Evolutionary conservation across 2,888 invertebrate genomes (phyloP).

Genomic region (Tetranychus piercei): DNA sequence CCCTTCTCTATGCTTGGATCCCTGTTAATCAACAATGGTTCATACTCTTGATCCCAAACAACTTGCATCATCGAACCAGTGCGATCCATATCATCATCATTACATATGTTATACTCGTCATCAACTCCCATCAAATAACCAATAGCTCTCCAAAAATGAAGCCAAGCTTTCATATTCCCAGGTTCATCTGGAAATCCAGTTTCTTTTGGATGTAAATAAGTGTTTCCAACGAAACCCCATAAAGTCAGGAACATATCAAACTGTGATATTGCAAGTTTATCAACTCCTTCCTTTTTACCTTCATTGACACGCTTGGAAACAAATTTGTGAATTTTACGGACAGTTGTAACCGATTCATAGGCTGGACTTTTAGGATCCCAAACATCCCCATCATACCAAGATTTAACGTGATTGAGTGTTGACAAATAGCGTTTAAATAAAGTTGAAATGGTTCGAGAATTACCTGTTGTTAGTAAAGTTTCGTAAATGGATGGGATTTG

Average conservation of each 20-base stretch:
- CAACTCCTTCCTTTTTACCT: not conserved
- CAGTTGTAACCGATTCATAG: constrained; percentile 34
- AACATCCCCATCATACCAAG: constrained; percentile 58
- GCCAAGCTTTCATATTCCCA: constrained; percentile 47
- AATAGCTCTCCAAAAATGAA: constrained; percentile 66
- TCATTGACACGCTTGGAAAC: constrained; percentile 21
- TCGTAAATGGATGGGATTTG: constrained; percentile 23
- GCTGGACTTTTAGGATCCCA: constrained; percentile 39
- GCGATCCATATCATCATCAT: not conserved
- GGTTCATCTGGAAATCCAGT: constrained; percentile 46
- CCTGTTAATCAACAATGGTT: not conserved
- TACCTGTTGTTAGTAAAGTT: constrained; percentile 24
- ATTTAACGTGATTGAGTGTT: constrained; percentile 52
- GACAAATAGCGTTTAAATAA: constrained; percentile 53
- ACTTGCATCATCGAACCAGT: not conserved
- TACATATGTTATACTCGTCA: constrained; percentile 36
- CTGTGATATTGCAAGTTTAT: constrained; percentile 44
- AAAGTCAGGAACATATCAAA: constrained; percentile 67
- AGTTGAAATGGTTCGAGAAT: constrained; percentile 20
- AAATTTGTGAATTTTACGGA: constrained; percentile 30
- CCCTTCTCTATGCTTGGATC: not conserved
- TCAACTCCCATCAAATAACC: constrained; percentile 63
- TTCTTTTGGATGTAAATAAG: constrained; percentile 42
- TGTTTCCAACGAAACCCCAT: constrained; percentile 64
- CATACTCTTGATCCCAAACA: not conserved